Evolutionary conservation across 2,888 invertebrate genomes (phyloP).

Genomic region (Cactoblastis cactorum): DNA sequence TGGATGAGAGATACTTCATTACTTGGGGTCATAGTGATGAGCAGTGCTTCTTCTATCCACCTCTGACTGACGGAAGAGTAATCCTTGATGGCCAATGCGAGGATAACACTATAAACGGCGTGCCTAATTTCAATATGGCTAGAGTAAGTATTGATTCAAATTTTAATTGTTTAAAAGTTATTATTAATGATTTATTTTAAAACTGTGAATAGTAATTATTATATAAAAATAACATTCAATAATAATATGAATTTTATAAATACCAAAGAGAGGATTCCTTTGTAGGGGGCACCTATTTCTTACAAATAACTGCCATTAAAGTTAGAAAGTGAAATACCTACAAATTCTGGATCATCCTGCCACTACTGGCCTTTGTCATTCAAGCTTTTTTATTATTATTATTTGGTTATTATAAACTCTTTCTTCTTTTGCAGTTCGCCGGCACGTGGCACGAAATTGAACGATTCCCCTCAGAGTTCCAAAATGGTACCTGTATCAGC

Average conservation of each 20-base stretch:
- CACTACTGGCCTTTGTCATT: background rate
- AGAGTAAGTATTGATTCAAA: conserved; percentile 32
- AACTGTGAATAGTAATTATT: background rate
- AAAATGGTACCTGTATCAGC: conserved; percentile 50
- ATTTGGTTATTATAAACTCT: conserved; percentile 4
- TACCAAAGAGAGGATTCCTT: too few relatives aligned
- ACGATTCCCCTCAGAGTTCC: conserved; percentile 56
- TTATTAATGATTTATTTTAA: background rate
- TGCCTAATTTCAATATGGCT: conserved; percentile 38
- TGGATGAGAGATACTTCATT: conserved; percentile 45
- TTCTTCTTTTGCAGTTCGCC: conserved; percentile 43
- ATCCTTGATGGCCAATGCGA: conserved; percentile 50
- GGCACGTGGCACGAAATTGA: conserved; percentile 60
- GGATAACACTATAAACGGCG: conserved; percentile 31
- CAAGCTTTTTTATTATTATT: background rate
- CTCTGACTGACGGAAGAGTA: conserved; percentile 57
- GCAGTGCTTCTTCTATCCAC: conserved; percentile 62
- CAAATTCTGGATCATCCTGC: too few relatives aligned
- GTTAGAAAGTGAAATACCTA: too few relatives aligned
- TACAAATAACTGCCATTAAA: too few relatives aligned
- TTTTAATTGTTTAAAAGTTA: background rate
- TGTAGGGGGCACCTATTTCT: too few relatives aligned
- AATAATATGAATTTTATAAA: too few relatives aligned
- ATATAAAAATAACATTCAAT: background rate
- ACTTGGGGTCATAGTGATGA: conserved; percentile 43